Percentiles rank a stretch among this genome's conserved stretches.
phyloP scores from a whole-genome alignment of 2,888 invertebrate species.

The Caenorhabditis virilis region DNA sequence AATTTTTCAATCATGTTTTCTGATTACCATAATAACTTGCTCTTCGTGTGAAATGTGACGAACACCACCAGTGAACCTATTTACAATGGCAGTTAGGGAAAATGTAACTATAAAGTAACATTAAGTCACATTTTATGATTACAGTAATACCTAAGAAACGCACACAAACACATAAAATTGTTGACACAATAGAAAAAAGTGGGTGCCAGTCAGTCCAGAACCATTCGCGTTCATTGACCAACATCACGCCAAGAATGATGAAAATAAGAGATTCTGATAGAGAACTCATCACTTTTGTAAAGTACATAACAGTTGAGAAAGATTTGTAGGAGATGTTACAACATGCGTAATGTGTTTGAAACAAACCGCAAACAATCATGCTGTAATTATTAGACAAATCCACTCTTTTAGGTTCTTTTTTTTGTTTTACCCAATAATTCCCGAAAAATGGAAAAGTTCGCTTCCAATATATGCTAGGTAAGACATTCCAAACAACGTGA shows the following conservation, averaged over 20 bases:
- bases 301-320: conserved; percentile 73
- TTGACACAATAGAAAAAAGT: conserved; percentile 54
- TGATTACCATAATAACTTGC: conserved; percentile 73
- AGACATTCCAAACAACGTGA: conserved; percentile 73
- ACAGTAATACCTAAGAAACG: conserved; percentile 56
- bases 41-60: conserved; percentile 72
- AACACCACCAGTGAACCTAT: conserved; percentile 70
- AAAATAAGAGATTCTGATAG: conserved; percentile 74
- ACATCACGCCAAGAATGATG: conserved; percentile 73
- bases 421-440: conserved; percentile 71
- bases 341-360: conserved; percentile 74
- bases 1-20: not conserved
- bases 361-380: conserved; percentile 73
- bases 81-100: conserved; percentile 71
- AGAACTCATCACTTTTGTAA: conserved; percentile 72
- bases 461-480: conserved; percentile 73
- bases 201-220: conserved; percentile 63
- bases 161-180: conserved; percentile 58
- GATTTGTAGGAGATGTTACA: conserved; percentile 73
- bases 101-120: conserved; percentile 70
- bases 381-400: conserved; percentile 62
- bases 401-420: too few relatives aligned
- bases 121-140: too few relatives aligned
- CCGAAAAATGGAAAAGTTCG: conserved; percentile 74
- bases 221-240: conserved; percentile 69